These are phyloP conservation scores for Eupeodes latifasciatus DNA, from an alignment of 2,888 invertebrate species.

Conservation along the genomic window DNA sequence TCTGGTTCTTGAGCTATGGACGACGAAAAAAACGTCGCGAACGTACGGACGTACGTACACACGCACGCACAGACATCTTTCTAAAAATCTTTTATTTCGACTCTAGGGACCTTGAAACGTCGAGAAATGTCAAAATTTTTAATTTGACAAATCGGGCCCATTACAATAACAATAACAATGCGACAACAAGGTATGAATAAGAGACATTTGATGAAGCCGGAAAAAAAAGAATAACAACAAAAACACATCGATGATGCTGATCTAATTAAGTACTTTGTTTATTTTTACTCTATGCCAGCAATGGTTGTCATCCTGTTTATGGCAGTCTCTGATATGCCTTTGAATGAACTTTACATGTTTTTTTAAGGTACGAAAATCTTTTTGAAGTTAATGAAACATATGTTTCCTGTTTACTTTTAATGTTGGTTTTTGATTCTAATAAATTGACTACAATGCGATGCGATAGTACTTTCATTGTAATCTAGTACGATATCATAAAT, in stretches of 20 bases:
- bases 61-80: too few relatives aligned
- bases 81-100: too few relatives aligned
- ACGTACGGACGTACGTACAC: too few relatives aligned
- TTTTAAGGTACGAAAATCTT: neutral
- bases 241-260: conserved; percentile 1
- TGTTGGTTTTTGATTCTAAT: conserved; percentile 56
- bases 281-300: conserved; percentile 40
- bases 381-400: neutral
- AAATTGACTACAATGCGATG: conserved; percentile 11
- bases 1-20: too few relatives aligned
- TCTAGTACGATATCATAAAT: conserved; percentile 2
- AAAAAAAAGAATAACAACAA: too few relatives aligned
- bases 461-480: conserved; percentile 10
- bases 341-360: conserved; percentile 28
- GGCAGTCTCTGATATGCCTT: neutral
- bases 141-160: too few relatives aligned
- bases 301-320: conserved; percentile 33
- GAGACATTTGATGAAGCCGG: neutral
- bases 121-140: too few relatives aligned
- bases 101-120: too few relatives aligned
- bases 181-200: neutral
- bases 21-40: too few relatives aligned
- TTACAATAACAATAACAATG: too few relatives aligned
- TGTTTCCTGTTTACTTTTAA: neutral
- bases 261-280: conserved; percentile 42